Evolutionary conservation across 2,113 vertebrate species (phyloP).

Genomic region (Ornithorhynchus anatinus): DNA sequence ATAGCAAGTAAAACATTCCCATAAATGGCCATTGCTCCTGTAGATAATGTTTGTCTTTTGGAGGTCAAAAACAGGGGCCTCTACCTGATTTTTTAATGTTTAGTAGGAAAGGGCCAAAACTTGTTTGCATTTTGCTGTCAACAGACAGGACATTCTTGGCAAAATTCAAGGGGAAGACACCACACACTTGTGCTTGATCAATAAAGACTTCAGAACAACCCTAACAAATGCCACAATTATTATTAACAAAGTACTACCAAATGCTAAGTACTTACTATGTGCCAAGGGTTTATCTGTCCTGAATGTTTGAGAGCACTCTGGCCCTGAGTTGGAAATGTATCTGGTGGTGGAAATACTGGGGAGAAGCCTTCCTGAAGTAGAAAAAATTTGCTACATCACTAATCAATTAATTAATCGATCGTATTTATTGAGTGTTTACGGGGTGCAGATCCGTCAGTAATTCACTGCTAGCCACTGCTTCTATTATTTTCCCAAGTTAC

Average conservation of each 20-base stretch:
- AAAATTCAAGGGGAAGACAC: not conserved
- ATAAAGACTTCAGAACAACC: not conserved
- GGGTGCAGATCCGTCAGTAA: too few relatives aligned
- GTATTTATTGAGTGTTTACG: too few relatives aligned
- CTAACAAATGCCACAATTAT: not conserved
- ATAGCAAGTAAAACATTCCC: slow-evolving; percentile 15
- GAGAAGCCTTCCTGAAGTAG: not conserved
- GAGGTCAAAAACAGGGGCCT: not conserved
- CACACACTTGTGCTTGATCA: not conserved
- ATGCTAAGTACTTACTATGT: not conserved
- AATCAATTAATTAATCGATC: too few relatives aligned
- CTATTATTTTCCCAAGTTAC: too few relatives aligned
- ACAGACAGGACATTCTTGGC: not conserved
- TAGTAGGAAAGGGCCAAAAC: not conserved
- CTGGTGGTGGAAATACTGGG: not conserved
- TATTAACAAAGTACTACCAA: not conserved
- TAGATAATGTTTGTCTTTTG: slow-evolving; percentile 16
- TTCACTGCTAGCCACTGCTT: too few relatives aligned
- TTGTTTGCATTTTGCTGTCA: not conserved
- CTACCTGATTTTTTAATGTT: not conserved
- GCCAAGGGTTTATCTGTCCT: too few relatives aligned
- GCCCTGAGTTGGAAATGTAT: not conserved
- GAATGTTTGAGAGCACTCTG: not conserved
- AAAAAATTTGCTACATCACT: too few relatives aligned
- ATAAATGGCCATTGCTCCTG: not conserved